Percentiles rank a stretch among this genome's conserved stretches.
These are phyloP conservation scores for Polyommatus icarus DNA, from an alignment of 2,888 invertebrate genomes.

Conservation along the genomic window DNA sequence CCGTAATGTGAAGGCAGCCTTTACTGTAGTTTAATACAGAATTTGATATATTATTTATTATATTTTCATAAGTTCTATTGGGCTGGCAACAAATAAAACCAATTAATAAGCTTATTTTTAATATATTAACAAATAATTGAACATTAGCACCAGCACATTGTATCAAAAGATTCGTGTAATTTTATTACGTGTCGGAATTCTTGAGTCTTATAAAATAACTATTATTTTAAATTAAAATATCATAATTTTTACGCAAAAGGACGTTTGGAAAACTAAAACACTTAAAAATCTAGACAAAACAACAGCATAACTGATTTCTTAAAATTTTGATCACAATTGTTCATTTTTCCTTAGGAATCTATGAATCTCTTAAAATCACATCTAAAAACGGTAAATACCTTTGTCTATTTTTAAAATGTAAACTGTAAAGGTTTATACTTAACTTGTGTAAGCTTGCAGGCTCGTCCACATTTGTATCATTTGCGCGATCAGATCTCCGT, in stretches of 20 bases:
- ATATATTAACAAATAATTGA: slow-evolving; percentile 26
- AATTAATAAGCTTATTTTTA: slow-evolving; percentile 1
- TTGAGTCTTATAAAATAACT: slow-evolving; percentile 17
- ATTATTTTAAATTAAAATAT: not conserved
- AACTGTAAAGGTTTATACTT: no score
- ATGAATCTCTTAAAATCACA: slow-evolving; percentile 8
- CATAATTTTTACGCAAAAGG: not conserved
- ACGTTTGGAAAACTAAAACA: not conserved
- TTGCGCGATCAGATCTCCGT: no score
- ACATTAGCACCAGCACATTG: slow-evolving; percentile 12
- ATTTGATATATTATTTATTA: no score
- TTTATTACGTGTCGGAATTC: not conserved
- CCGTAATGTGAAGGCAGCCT: no score
- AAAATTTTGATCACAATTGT: not conserved
- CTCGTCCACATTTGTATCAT: no score
- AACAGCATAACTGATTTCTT: not conserved
- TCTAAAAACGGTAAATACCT: not conserved
- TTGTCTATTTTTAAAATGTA: no score
- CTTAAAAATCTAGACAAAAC: not conserved
- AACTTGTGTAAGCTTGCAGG: no score
- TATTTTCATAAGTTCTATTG: not conserved
- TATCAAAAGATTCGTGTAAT: not conserved
- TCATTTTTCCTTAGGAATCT: not conserved
- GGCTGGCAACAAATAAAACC: not conserved
- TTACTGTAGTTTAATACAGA: no score